Base-by-base conservation (phyloP, 1,140 invertebrate genomes). In the Pseudomyrmex dendroicus region DNA sequence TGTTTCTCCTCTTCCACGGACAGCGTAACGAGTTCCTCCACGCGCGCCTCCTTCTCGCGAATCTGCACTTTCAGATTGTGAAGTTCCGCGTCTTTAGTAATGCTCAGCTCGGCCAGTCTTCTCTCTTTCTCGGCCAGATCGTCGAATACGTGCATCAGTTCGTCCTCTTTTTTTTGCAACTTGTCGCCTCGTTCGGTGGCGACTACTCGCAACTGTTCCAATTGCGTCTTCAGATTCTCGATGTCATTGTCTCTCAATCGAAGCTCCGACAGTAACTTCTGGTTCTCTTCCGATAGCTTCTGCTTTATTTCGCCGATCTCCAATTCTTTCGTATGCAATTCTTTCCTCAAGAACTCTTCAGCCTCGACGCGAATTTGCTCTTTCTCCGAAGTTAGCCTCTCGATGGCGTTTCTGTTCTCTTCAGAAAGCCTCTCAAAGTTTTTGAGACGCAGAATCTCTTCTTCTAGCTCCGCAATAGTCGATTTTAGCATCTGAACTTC, bases 1-100 rank as follows among this genome's bases (percentile, higher is more conserved):
- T 95, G 93, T 64, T 74, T 94, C 86, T 94, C 92, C 85, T 96
- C 95, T 86, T 96, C 95, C 85, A 95, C 94, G 17, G 95, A 91
- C 5, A 94, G 82, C 15, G 91, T 92, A 70, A 95, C 92, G 20
- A 96, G 91, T 83, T 96, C 95, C 7, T 91, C 88, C 13, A 96
- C 93, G 10, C 90, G 72, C 3, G 74, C 72, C 0, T 90, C 91
- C 25, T 90, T 91, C 44, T 94, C 92, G 9, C 89, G 83, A 5
- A 94, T 84, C 46, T 92, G 87, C 12, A 92, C 74, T 9, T 89
- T 91, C n/a, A 94, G 73, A 52, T 92, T 92, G 13, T 92, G 84
- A 62, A 94, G 89, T 48, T 94, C 91, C 0, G 90, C 72, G 10
- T 94, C 92, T 20, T 93, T 93, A 1, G 89, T 92, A 8, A 92